Base-by-base conservation (phyloP, 2,113 vertebrate genomes). In the Hippoglossus stenolepis region DNA sequence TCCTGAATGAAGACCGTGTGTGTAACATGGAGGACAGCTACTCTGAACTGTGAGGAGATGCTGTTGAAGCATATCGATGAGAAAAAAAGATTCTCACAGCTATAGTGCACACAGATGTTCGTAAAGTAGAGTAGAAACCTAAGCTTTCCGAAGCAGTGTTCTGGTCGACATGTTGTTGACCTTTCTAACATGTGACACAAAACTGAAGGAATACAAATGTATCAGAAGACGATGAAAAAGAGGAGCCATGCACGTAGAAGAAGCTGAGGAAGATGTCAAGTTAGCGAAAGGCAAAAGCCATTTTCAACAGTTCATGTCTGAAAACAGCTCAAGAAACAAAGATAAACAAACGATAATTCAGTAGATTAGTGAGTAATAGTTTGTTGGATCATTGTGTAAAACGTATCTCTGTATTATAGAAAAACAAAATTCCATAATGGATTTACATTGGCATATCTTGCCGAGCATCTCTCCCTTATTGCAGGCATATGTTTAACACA, bases 401-500 rank as follows among this genome's bases (percentile, higher is more conserved):
- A 49, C 15, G 1, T 18, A 56, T 72, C 23, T 11, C 26, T 61
- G 8, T 8, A 64, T 3, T 45, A 65, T 35, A 62, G 54, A 7
- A 51, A 51, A 51, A 2, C 23, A 70, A 65, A 56, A 62, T 68
- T 63, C 38, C 64, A 21, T 18, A 40, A 54, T 14, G 56, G 18
- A 10, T 54, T 54, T 54, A 0, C 8, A 54, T 35, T 49, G 43
- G 17, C 20, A 6, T 61, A 54, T 70, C 69, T 18, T 21, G 11
- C 23, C 28, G 26, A 70, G 47, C 78, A 38, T 73, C 40, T 54
- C 54, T n/a, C 51, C 62, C 51, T 65, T 73, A 59, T 72, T 67
- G 71, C 53, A 64, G 80, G 80, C 83, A 89, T 63, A 54, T 92
- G 91, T 87, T 82, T 14, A 68, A 90, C 80, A 86, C 72, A 75